Evolutionary conservation across 1,140 invertebrate species (phyloP).

Genomic region (Bombyx mandarina): DNA sequence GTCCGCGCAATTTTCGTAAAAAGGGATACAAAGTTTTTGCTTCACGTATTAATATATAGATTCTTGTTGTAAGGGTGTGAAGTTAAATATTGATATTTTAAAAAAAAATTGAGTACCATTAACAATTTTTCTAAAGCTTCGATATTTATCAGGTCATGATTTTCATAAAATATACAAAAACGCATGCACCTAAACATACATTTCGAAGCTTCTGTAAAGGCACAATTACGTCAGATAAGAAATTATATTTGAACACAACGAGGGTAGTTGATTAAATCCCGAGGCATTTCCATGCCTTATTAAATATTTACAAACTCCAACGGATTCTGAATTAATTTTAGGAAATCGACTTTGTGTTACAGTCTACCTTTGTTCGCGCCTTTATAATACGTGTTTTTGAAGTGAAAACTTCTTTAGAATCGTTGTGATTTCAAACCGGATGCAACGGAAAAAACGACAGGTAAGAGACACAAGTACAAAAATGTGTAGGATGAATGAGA

Average conservation of each 20-base stretch:
- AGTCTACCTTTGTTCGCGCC: background rate
- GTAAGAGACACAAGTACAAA: no score
- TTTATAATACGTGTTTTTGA: background rate
- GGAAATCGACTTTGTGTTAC: constrained; percentile 10
- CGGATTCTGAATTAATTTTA: constrained; percentile 23
- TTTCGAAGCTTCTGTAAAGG: background rate
- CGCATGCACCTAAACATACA: background rate
- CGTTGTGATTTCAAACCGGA: no score
- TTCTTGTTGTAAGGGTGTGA: no score
- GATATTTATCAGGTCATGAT: background rate
- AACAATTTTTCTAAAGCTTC: no score
- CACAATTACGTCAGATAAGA: constrained; percentile 10
- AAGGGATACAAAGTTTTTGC: no score
- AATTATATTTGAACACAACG: constrained; percentile 19
- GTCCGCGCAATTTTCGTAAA: no score
- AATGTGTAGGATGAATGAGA: no score
- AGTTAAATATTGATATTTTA: no score
- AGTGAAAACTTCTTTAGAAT: no score
- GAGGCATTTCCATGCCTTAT: constrained; percentile 19
- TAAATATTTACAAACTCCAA: constrained; percentile 29
- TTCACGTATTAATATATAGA: no score
- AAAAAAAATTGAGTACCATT: no score
- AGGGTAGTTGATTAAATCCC: constrained; percentile 25
- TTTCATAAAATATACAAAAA: background rate
- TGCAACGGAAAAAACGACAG: no score